Evolutionary conservation across 1,140 invertebrate genomes (phyloP), one percentile per base, ranked within the genome.

Genomic region (Drosophila sechellia): DNA sequence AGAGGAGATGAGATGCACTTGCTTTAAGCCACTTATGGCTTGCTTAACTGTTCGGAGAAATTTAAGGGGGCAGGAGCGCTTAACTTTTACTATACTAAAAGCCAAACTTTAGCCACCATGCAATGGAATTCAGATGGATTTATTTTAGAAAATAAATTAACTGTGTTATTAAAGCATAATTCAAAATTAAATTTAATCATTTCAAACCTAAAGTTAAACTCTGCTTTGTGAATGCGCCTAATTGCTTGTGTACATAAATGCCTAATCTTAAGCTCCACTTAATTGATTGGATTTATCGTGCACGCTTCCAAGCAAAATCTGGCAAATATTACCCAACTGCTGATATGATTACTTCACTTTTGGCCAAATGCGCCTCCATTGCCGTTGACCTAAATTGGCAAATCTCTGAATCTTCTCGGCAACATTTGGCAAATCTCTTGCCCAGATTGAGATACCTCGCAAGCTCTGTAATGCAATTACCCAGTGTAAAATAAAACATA

Each of bases 381-480:
- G 65, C 11, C 34, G 65, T 50, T 74, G 70, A 74, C 70, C 70
- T 15, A 74, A 74, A 74, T 73, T 72, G 39, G 61, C 64, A 49
- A 72, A 56, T 72, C 66, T 73, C 15, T 61, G 48, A 73, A 74
- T 72, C 49, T 72, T 73, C 56, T 70, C 52, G 37, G 31, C 52
- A 27, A 43, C 68, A 71, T 71, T 71, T 71, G 48, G 45, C 55
- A 81, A 78, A 81, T 74, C 61, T 60, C 54, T 45, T 61, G 74
- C 45, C 45, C 6, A 20, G 63, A 25, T 50, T 1, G 17, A 70
- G 52, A 70, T 40, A 65, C 43, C 43, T 39, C 22, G 50, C 11
- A 6, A 0, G 49, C 34, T 31, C 37, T 31, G 65, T 55, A 77
- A 81, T 87, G 52, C 63, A 83, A 85, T 85, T 85, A 71, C 60